Evolutionary conservation across 2,113 vertebrate genomes (phyloP).

Genomic region (Nansenia antarctica): DNA sequence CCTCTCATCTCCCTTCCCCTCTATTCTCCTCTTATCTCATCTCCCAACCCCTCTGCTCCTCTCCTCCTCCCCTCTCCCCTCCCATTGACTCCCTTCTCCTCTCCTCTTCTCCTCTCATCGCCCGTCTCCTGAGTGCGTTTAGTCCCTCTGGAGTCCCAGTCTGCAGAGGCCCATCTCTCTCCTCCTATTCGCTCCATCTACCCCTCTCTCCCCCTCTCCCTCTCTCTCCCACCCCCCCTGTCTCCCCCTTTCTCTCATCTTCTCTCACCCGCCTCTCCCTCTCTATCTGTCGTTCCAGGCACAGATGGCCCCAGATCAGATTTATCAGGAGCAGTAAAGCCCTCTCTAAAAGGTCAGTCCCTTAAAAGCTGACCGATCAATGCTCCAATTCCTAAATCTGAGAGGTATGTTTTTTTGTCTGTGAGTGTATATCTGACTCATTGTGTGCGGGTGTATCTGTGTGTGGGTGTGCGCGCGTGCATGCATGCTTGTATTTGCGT

Average conservation of each 20-base stretch:
- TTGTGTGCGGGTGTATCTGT: conserved; percentile 44
- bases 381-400: conserved; percentile 72
- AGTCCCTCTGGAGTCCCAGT: too few relatives aligned
- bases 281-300: conserved; percentile 72
- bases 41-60: too few relatives aligned
- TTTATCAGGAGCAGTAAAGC: conserved; percentile 87
- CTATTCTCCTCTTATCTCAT: background rate
- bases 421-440: conserved; percentile 46
- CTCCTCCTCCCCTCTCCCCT: too few relatives aligned
- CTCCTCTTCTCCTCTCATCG: too few relatives aligned
- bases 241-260: conserved; percentile 39
- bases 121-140: too few relatives aligned
- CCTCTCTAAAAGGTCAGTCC: conserved; percentile 87
- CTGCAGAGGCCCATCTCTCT: background rate
- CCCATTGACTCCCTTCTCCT: too few relatives aligned
- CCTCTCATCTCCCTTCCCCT: too few relatives aligned
- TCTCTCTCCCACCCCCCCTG: too few relatives aligned
- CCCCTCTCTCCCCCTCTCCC: conserved; percentile 68
- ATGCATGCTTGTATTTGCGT: background rate
- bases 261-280: conserved; percentile 82
- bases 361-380: conserved; percentile 87
- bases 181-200: too few relatives aligned
- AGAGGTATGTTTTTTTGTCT: conserved; percentile 59
- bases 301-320: conserved; percentile 91
- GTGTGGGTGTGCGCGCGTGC: conserved; percentile 26